Conservation (phyloP, 2,113 vertebrate genomes). For the Nothobranchius kuhntae region DNA sequence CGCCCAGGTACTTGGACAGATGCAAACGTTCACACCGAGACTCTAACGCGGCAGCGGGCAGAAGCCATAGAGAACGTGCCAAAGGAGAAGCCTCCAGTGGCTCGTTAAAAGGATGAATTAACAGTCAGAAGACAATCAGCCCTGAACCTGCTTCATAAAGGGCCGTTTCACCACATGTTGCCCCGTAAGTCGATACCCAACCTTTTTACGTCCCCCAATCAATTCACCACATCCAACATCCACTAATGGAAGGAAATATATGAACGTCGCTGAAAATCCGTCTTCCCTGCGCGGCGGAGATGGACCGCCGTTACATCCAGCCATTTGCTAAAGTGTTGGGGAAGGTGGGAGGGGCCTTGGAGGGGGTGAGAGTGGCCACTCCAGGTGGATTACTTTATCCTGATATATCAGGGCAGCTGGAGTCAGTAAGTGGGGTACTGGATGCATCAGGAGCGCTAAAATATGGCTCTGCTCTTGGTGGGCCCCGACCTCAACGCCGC, state of each 20-base stretch:
- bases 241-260: conserved; percentile 58
- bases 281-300: conserved; percentile 16
- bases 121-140: conserved; percentile 63
- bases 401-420: conserved; percentile 33
- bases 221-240: conserved; percentile 56
- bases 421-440: conserved; percentile 56
- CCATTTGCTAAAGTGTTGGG: conserved; percentile 27
- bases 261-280: conserved; percentile 43
- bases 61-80: conserved; percentile 35
- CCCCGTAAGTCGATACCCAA: conserved; percentile 60
- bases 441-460: conserved; percentile 68
- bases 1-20: conserved; percentile 32
- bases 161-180: conserved; percentile 35
- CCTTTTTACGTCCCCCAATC: conserved; percentile 53
- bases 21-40: conserved; percentile 13
- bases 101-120: conserved; percentile 68
- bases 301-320: conserved; percentile 15
- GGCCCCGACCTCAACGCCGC: conserved; percentile 68
- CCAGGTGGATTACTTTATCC: conserved; percentile 59
- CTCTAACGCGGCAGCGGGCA: conserved; percentile 26
- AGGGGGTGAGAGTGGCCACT: conserved; percentile 20
- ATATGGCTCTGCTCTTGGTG: conserved; percentile 51
- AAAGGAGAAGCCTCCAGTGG: conserved; percentile 40
- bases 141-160: conserved; percentile 59
- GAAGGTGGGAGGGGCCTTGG: conserved; percentile 5